Evolutionary conservation across 2,888 invertebrate species (phyloP).

Genomic region (Plagiodera versicolora): DNA sequence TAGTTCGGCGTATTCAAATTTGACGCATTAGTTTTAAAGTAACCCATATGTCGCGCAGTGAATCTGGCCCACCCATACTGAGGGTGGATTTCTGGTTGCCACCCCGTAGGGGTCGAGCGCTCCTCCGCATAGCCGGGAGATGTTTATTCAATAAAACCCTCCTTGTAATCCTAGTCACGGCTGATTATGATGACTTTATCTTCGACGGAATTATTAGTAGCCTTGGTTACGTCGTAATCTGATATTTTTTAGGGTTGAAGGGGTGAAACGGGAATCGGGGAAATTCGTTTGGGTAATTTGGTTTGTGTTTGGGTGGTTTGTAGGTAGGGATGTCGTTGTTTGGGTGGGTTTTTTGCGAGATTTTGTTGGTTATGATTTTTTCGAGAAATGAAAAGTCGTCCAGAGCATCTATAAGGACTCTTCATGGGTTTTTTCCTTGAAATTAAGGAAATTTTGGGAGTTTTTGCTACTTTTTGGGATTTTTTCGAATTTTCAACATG

Average conservation of each 20-base stretch:
- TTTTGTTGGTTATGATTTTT: no score
- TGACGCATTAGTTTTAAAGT: conserved; percentile 48
- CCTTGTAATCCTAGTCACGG: conserved; percentile 47
- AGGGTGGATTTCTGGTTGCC: no score
- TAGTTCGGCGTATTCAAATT: conserved; percentile 36
- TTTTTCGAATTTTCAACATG: no score
- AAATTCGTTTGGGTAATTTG: not conserved
- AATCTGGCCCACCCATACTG: conserved; percentile 32
- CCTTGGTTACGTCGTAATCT: conserved; percentile 13
- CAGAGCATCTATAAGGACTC: no score
- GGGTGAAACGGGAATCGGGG: not conserved
- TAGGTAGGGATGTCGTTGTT: no score
- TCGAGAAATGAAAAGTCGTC: no score
- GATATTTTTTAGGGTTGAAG: not conserved
- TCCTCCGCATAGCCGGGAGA: conserved; percentile 17
- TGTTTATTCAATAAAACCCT: conserved; percentile 49
- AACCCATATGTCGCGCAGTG: conserved; percentile 48
- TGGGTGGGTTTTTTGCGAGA: no score
- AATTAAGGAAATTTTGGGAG: no score
- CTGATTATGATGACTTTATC: conserved; percentile 46
- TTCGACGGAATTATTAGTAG: conserved; percentile 13
- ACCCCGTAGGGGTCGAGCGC: conserved; percentile 18
- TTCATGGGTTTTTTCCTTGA: no score
- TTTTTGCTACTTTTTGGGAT: no score
- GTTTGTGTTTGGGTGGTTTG: no score